A percentile compares a stretch with the other conserved stretches of the same genome.
Evolutionary conservation across 2,113 vertebrate species (phyloP).

Genomic region (Microcebus murinus): DNA sequence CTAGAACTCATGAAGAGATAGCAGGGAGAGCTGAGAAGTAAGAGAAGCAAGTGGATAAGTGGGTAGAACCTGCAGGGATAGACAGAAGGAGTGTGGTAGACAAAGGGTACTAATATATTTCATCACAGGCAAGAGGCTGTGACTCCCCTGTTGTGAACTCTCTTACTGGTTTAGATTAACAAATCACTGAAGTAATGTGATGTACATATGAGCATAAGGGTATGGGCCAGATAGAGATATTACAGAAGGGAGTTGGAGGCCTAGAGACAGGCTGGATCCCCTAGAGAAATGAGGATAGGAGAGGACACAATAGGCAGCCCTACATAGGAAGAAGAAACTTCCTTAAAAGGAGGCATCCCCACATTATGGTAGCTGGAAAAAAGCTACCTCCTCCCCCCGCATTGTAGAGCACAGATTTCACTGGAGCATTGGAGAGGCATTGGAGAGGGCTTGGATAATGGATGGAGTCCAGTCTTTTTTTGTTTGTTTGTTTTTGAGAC

Average conservation of each 20-base stretch:
- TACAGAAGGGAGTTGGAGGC: conserved; percentile 16
- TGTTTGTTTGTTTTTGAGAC: too few species aligned
- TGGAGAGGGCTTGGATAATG: neutral
- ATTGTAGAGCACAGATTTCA: neutral
- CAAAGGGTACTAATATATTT: neutral
- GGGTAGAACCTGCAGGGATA: neutral
- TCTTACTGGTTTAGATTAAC: neutral
- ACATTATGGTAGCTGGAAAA: neutral
- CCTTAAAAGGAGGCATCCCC: neutral
- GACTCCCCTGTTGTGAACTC: neutral
- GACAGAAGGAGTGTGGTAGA: neutral
- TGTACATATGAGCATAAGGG: neutral
- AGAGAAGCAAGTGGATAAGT: neutral
- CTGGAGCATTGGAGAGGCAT: too few species aligned
- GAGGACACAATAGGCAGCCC: neutral
- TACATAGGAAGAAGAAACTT: neutral
- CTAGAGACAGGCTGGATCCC: neutral
- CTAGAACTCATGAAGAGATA: neutral
- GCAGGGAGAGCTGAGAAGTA: neutral
- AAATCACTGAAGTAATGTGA: neutral
- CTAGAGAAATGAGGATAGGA: neutral
- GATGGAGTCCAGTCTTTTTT: neutral
- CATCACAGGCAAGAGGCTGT: neutral
- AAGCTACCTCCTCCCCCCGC: neutral
- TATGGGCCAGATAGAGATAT: neutral